These are phyloP conservation scores for Coelopa pilipes DNA, from an alignment of 2,888 invertebrate species.

Conservation along the genomic window DNA sequence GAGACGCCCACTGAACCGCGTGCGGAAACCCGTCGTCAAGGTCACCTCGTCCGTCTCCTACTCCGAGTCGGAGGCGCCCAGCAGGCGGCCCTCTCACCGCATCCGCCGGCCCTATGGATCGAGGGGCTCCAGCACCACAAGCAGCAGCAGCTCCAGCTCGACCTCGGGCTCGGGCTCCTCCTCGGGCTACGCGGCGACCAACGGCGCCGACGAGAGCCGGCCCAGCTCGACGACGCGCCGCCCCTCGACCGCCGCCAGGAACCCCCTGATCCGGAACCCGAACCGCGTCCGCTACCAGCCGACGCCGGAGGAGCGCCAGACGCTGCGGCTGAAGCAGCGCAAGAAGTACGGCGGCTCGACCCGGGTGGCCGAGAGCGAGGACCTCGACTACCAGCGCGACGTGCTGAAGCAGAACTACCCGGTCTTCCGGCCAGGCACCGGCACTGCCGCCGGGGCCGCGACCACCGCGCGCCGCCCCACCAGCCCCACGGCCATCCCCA, in stretches of 20 bases:
- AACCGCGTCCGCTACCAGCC: constrained; percentile 66
- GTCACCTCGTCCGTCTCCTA: constrained; percentile 63
- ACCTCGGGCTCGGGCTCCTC: constrained; percentile 20
- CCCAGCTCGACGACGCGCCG: constrained; percentile 52
- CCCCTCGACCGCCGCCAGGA: constrained; percentile 53
- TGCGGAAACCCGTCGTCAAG: constrained; percentile 68
- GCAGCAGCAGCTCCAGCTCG: constrained; percentile 40
- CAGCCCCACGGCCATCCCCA: constrained; percentile 61
- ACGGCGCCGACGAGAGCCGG: constrained; percentile 40
- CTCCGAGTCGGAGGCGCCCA: constrained; percentile 57
- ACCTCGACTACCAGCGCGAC: constrained; percentile 73
- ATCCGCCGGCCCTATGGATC: constrained; percentile 66
- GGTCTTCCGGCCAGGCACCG: constrained; percentile 67
- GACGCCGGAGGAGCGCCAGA: constrained; percentile 64
- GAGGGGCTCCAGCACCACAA: constrained; percentile 46
- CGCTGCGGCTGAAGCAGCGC: constrained; percentile 57
- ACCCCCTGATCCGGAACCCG: constrained; percentile 62
- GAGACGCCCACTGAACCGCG: constrained; percentile 69
- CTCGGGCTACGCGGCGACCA: too few species aligned
- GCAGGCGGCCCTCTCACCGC: constrained; percentile 61
- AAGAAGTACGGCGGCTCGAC: constrained; percentile 53
- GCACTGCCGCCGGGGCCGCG: not conserved
- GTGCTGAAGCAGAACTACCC: constrained; percentile 75
- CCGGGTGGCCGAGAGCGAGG: constrained; percentile 57
- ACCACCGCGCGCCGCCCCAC: constrained; percentile 51